These are phyloP conservation scores for Drosophila emarginata DNA, from an alignment of 2,888 invertebrate species.

Conservation along the genomic window DNA sequence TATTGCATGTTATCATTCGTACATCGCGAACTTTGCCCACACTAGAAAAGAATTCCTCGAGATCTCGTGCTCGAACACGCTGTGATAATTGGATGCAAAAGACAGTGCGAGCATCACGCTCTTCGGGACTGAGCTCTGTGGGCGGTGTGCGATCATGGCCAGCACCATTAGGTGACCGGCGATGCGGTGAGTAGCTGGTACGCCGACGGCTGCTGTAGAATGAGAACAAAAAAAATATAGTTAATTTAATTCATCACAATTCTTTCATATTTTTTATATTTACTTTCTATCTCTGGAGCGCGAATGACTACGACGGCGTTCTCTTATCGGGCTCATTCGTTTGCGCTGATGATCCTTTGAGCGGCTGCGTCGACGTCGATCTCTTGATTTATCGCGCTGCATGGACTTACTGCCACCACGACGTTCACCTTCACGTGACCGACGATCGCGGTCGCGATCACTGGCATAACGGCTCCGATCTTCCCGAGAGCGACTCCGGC, in stretches of 20 bases:
- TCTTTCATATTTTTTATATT: slow-evolving; percentile 12
- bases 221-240: background rate
- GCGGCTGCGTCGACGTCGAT: slow-evolving; percentile 66
- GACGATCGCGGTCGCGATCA: slow-evolving; percentile 55
- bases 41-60: slow-evolving; percentile 99
- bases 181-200: slow-evolving; percentile 82
- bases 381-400: slow-evolving; percentile 59
- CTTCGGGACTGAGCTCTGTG: slow-evolving; percentile 95
- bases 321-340: slow-evolving; percentile 74
- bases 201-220: slow-evolving; percentile 74
- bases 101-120: slow-evolving; percentile 98
- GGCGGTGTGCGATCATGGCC: slow-evolving; percentile 85
- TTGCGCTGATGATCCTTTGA: slow-evolving; percentile 70
- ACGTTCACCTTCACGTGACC: slow-evolving; percentile 80
- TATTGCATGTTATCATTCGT: slow-evolving; percentile 98
- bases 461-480: slow-evolving; percentile 37
- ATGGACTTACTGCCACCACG: slow-evolving; percentile 55
- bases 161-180: slow-evolving; percentile 83
- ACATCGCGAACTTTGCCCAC: slow-evolving; percentile 99
- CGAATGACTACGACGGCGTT: slow-evolving; percentile 72
- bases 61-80: slow-evolving; percentile 94
- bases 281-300: slow-evolving; percentile 79
- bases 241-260: background rate
- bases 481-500: slow-evolving; percentile 66
- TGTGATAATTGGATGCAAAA: slow-evolving; percentile 99